phyloP scores from a whole-genome alignment of 2,113 vertebrate genomes.

The Morphnarchus princeps region DNA sequence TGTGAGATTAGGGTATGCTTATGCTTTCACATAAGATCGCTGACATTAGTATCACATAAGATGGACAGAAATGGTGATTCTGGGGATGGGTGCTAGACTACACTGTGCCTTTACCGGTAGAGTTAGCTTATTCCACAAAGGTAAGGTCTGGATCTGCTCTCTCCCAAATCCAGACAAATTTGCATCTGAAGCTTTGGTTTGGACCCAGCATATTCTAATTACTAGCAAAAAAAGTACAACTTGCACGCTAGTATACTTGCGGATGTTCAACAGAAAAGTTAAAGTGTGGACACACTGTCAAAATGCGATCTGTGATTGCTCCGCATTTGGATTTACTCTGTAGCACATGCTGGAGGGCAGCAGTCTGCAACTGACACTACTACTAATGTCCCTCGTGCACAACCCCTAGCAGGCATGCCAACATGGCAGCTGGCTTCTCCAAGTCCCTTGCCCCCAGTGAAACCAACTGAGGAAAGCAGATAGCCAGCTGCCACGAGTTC shows the following conservation, averaged over 20 bases:
- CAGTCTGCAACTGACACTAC: neutral
- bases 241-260: neutral
- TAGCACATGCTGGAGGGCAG: neutral
- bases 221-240: neutral
- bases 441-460: neutral
- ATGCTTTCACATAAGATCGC: neutral
- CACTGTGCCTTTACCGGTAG: neutral
- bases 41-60: neutral
- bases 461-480: neutral
- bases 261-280: neutral
- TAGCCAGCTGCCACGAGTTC: neutral
- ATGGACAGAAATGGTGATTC: neutral
- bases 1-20: neutral
- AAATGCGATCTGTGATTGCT: neutral
- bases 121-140: neutral
- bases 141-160: neutral
- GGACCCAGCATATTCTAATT: neutral
- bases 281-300: neutral
- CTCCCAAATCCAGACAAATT: neutral
- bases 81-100: neutral
- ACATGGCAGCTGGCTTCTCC: neutral
- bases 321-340: neutral
- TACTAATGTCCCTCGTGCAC: rapidly evolving
- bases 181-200: neutral
- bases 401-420: neutral